Conservation (phyloP, 2,113 vertebrate genomes). For the Gallinago jamesoni region DNA sequence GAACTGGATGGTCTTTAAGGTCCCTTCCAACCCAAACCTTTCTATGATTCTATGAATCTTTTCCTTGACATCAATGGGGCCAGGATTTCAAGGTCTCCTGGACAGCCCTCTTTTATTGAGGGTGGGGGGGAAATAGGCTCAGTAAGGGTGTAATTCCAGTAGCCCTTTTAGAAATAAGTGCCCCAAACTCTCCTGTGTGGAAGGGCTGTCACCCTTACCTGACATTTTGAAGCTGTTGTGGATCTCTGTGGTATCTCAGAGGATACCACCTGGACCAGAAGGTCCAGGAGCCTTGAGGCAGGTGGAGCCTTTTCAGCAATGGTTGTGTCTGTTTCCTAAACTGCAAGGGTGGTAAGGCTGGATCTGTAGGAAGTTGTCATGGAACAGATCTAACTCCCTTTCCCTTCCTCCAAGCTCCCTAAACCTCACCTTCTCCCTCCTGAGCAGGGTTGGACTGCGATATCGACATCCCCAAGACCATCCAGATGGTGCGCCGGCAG, state of each 20-base stretch:
- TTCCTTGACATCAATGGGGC: rapidly evolving
- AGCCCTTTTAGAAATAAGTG: neutral
- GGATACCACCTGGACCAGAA: too few relatives aligned
- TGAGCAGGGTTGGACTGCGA: constrained; percentile 86
- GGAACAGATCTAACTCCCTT: neutral
- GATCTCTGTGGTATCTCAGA: neutral
- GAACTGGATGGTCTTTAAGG: too few relatives aligned
- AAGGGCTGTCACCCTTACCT: neutral
- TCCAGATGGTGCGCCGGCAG: constrained; percentile 89
- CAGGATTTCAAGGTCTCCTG: neutral
- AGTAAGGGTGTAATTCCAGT: neutral
- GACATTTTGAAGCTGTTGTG: neutral
- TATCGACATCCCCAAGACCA: constrained; percentile 91
- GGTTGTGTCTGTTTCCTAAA: neutral
- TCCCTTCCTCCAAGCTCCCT: neutral
- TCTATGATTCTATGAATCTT: too few relatives aligned
- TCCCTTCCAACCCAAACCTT: too few relatives aligned
- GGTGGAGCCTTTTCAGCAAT: neutral
- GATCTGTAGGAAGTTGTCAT: neutral
- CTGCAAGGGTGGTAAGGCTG: neutral
- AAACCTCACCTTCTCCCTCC: rapidly evolving
- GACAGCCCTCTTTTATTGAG: neutral
- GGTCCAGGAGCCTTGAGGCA: neutral
- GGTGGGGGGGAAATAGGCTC: neutral
- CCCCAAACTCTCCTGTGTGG: neutral